These are phyloP conservation scores for Otis tarda DNA, from an alignment of 2,113 vertebrate species.

Conservation along the genomic window DNA sequence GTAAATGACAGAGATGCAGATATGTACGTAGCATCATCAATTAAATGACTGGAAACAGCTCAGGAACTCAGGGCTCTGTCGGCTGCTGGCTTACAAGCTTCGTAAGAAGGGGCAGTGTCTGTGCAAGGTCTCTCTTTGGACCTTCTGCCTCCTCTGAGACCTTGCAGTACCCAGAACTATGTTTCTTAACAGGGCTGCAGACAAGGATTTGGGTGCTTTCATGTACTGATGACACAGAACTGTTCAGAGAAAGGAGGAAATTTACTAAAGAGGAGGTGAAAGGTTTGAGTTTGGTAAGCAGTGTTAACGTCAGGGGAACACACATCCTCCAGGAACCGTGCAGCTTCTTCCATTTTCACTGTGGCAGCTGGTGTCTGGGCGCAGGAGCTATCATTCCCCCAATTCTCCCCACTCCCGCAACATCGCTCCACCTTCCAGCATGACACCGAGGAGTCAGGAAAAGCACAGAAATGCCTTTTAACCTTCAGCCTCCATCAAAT, in stretches of 20 bases:
- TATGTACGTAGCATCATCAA: background rate
- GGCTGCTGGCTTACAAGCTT: background rate
- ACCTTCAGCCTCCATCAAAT: background rate
- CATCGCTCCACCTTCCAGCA: background rate
- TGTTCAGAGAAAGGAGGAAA: background rate
- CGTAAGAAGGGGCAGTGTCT: background rate
- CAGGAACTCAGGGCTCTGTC: background rate
- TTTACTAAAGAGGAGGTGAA: background rate
- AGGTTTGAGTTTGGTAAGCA: background rate
- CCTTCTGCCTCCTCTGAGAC: background rate
- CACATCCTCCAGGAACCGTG: rapidly evolving
- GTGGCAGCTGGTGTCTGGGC: background rate
- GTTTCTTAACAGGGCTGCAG: background rate
- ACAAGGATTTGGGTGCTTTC: background rate
- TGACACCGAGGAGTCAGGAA: background rate
- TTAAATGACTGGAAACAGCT: background rate
- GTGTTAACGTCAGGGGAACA: rapidly evolving
- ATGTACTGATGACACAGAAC: background rate
- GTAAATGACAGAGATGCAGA: background rate
- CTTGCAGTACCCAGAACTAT: background rate
- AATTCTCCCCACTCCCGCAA: background rate
- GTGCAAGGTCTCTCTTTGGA: background rate
- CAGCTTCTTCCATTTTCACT: background rate
- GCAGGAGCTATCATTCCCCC: background rate
- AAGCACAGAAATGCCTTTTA: background rate